Conservation (phyloP, 2,797 vertebrate species). For the Ispidina picta region DNA sequence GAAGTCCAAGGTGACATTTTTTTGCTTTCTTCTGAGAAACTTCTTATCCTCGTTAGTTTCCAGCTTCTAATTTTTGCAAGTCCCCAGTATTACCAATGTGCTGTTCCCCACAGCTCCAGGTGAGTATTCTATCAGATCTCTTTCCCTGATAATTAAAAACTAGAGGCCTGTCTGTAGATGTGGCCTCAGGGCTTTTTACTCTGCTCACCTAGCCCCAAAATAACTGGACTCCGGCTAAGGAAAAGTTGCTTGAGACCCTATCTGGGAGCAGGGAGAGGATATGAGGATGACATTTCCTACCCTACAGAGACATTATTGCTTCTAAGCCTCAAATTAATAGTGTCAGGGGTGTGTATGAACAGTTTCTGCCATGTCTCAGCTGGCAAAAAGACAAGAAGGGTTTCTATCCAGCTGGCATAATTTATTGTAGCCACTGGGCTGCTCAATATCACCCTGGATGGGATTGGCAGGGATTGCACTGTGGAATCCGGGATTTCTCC, state of each 20-base stretch:
- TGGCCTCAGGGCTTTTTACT: neutral
- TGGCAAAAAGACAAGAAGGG: neutral
- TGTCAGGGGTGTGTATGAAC: neutral
- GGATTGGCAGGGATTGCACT: neutral
- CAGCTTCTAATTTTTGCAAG: neutral
- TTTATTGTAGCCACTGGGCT: constrained; percentile 26
- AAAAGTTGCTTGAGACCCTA: neutral
- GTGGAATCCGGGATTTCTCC: constrained; percentile 32
- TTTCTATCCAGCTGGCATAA: constrained; percentile 21
- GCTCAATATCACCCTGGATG: neutral
- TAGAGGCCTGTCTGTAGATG: neutral
- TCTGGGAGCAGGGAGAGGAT: neutral
- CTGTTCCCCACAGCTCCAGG: neutral
- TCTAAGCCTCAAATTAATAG: constrained; percentile 5
- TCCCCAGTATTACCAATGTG: neutral
- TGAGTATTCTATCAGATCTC: neutral
- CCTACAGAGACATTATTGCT: neutral
- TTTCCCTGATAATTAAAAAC: neutral
- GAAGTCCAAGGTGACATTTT: neutral
- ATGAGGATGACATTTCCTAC: neutral
- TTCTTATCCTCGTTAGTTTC: neutral
- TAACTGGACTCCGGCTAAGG: neutral
- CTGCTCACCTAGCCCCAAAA: neutral
- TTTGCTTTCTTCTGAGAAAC: neutral
- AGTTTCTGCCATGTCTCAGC: neutral